A percentile compares a stretch with the other conserved stretches of the same genome.
Evolutionary conservation across 2,797 vertebrate species (phyloP).

Genomic region (Phylloscopus collybita): DNA sequence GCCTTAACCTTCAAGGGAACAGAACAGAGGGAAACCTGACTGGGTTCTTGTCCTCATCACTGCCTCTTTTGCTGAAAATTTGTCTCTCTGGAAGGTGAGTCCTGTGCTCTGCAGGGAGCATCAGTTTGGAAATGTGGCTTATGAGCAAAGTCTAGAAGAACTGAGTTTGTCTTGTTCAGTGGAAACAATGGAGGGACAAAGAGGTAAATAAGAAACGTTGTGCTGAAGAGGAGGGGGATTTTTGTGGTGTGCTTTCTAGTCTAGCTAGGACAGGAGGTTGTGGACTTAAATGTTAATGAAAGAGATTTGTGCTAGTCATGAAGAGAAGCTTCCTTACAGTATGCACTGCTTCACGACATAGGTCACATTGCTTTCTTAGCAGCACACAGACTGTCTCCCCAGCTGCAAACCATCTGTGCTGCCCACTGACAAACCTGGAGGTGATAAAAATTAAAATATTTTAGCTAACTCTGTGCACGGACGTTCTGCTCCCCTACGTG

Average conservation of each 20-base stretch:
- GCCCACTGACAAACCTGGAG: neutral
- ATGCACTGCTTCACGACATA: neutral
- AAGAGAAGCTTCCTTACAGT: neutral
- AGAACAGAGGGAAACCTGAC: neutral
- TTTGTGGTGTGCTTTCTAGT: neutral
- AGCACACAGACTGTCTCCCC: neutral
- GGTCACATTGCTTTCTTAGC: neutral
- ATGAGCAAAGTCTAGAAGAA: neutral
- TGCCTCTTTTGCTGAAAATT: neutral
- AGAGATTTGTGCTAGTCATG: neutral
- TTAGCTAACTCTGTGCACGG: neutral
- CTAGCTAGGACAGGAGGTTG: neutral
- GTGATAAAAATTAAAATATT: neutral
- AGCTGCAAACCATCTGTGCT: slow-evolving; percentile 44
- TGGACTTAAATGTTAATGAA: neutral
- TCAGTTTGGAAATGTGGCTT: neutral
- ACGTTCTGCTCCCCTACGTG: neutral
- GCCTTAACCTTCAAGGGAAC: neutral
- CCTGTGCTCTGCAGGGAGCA: neutral
- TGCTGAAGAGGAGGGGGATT: neutral
- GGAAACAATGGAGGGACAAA: neutral
- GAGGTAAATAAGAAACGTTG: neutral
- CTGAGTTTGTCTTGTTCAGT: neutral
- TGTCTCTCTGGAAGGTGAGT: neutral
- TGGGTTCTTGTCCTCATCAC: neutral